Conservation (phyloP, 2,113 vertebrate genomes). For the Isurus oxyrinchus region DNA sequence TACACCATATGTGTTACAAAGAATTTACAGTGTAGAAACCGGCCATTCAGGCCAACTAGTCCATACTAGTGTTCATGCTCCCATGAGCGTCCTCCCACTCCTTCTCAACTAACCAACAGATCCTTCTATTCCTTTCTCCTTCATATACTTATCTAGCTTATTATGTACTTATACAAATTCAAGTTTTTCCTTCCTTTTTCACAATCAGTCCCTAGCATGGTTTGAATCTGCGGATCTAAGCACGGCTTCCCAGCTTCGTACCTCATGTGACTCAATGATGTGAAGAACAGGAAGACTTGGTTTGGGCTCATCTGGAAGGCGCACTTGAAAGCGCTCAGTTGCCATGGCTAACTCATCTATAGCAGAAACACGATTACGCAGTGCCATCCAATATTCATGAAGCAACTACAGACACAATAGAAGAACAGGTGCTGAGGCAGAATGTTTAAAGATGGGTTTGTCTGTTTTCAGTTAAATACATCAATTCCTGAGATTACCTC, state of each 20-base stretch:
- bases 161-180: not conserved
- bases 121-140: not conserved
- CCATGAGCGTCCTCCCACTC: not conserved
- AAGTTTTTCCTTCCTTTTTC: not conserved
- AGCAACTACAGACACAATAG: conserved; percentile 64
- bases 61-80: not conserved
- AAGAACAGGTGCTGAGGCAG: not conserved
- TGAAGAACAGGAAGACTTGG: conserved; percentile 78
- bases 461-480: not conserved
- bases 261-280: conserved; percentile 95
- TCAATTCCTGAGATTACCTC: not conserved
- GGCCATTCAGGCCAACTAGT: not conserved
- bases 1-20: not conserved
- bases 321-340: conserved; percentile 82
- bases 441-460: not conserved
- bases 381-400: conserved; percentile 96
- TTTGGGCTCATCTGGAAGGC: conserved; percentile 84
- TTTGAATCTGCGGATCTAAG: not conserved
- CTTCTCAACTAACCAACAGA: not conserved
- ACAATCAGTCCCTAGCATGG: not conserved
- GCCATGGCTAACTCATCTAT: conserved; percentile 97
- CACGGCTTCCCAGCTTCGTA: conserved; percentile 39
- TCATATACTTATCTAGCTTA: not conserved
- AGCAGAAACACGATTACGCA: conserved; percentile 90
- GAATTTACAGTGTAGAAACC: not conserved